phyloP scores from a whole-genome alignment of 2,797 vertebrate species.

The Lacerta agilis region DNA sequence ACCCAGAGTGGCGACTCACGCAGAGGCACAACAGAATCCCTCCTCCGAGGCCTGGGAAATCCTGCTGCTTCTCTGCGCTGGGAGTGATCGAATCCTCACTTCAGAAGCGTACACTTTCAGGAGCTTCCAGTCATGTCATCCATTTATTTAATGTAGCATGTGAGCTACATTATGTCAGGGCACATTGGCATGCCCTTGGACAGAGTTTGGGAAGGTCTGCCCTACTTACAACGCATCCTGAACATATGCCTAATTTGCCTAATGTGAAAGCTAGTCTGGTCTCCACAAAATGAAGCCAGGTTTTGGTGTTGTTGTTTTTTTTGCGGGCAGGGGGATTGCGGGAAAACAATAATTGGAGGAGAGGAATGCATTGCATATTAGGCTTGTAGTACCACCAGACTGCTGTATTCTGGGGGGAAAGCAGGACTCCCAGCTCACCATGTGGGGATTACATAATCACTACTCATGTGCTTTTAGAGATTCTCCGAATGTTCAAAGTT shows the following conservation, averaged over 20 bases:
- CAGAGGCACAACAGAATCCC: too few species aligned
- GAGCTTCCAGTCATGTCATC: background rate
- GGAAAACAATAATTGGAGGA: background rate
- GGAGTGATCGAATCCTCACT: background rate
- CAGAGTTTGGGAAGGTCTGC: background rate
- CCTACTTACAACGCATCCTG: background rate
- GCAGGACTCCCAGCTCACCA: background rate
- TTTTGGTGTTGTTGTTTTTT: background rate
- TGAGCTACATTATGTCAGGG: background rate
- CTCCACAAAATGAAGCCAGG: background rate
- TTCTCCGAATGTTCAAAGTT: conserved; percentile 65
- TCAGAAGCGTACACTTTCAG: background rate
- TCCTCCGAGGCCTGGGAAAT: too few species aligned
- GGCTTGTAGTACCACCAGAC: background rate
- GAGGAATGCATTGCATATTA: background rate
- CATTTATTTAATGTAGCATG: background rate
- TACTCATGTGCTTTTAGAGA: conserved; percentile 63
- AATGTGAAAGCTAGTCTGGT: background rate
- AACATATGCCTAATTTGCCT: background rate
- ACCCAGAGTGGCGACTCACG: too few species aligned
- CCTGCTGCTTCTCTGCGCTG: too few species aligned
- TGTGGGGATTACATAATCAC: conserved; percentile 64
- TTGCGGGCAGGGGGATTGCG: too few species aligned
- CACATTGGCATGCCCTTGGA: background rate
- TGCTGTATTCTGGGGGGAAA: conserved; percentile 1